These are phyloP conservation scores for Phymatocera aterrima DNA, from an alignment of 2,888 invertebrate genomes.

Conservation along the genomic window DNA sequence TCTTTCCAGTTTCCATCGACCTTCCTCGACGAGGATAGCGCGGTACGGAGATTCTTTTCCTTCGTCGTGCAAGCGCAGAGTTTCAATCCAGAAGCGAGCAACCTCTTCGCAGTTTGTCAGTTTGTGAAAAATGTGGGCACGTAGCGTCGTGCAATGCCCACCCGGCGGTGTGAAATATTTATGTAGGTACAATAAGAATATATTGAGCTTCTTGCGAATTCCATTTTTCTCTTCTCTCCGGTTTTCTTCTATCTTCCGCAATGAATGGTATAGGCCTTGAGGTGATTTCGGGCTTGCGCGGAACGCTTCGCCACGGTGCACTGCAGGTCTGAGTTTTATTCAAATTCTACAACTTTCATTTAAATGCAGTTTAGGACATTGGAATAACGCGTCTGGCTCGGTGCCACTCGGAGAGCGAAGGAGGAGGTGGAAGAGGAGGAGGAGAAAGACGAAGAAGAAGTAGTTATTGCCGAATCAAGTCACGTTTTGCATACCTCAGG, in stretches of 20 bases:
- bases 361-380: constrained; percentile 54
- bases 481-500: constrained; percentile 55
- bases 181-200: background rate
- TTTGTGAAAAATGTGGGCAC: constrained; percentile 12
- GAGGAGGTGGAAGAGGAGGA: background rate
- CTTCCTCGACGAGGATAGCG: background rate
- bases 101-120: background rate
- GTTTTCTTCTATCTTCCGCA: background rate
- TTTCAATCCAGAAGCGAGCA: too few relatives aligned
- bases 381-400: constrained; percentile 56
- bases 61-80: too few relatives aligned
- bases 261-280: too few relatives aligned
- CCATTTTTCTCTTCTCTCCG: background rate
- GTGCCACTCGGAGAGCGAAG: constrained; percentile 49
- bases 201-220: too few relatives aligned
- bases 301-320: too few relatives aligned
- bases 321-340: constrained; percentile 11
- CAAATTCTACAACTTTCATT: constrained; percentile 50
- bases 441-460: constrained; percentile 45
- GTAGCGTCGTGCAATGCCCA: background rate
- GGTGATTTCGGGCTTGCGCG: background rate
- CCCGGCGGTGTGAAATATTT: background rate
- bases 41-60: background rate
- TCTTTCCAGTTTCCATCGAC: background rate
- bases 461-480: constrained; percentile 57